Base-by-base conservation (phyloP, 2,113 vertebrate genomes). In the Larimichthys crocea region DNA sequence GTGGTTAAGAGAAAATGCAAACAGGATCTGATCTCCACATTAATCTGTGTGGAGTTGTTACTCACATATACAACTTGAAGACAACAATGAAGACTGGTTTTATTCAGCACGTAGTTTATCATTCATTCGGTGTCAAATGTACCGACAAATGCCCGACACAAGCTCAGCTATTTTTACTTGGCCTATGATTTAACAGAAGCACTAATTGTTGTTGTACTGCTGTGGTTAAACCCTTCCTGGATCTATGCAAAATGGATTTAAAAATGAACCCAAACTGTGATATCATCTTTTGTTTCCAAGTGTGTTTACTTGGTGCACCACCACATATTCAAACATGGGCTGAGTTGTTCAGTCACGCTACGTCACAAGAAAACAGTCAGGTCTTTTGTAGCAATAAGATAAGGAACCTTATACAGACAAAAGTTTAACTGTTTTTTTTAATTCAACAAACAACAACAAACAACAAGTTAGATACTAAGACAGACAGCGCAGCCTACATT, bases 1-100 rank as follows among this genome's bases (percentile, higher is more conserved):
- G 15, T 44, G 19, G 10, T 26, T 17, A 20, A 9, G 9, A 61
- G 10, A 53, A 49, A 20, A 40, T 16, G 20, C 1, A 70, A 44
- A 46, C 46, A 65, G 40, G 12, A 56, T 50, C 11, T 22, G 8
- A 26, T 69, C 4, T 5, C 15, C 11, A 62, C 1, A 56, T 26
- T 52, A 4, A 62, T 67, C 3, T 52, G 20, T 42, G n/a, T 0
- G 1, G 5, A 3, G 60, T 46, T 82, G 60, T 46, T 82, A 56
- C 40, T 65, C 17, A 63, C 2, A 55, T 74, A 56, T 20, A 57
- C 17, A 76, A 68, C 20, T 17, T 74, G 10, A 49, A 20, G 48
- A 17, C 3, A n/a, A 72, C 31, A 48, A 59, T 2, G 1, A 22
- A 57, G 1, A 29, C 53, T 19, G 44, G 8, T 24, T 24, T 3